Conservation (phyloP, 1,140 invertebrate genomes). For the Matsumurasca onukii region DNA sequence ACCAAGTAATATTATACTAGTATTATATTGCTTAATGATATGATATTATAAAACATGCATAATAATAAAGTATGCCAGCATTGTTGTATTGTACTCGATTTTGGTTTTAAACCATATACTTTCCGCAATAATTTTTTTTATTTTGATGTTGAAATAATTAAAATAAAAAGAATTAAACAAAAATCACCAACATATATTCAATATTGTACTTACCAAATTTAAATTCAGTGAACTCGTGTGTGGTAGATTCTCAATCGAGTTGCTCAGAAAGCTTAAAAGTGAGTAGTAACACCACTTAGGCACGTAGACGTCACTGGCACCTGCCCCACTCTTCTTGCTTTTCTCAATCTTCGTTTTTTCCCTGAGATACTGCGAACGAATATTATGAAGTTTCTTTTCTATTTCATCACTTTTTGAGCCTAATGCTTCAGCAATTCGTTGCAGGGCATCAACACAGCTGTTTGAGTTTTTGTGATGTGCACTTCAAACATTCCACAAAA, state of each 20-base stretch:
- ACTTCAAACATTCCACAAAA: too few relatives aligned
- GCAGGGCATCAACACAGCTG: too few relatives aligned
- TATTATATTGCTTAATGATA: slow-evolving; percentile 7
- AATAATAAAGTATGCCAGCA: slow-evolving; percentile 2
- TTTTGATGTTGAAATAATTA: slow-evolving; percentile 3
- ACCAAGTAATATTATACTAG: slow-evolving; percentile 6
- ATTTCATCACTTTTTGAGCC: too few relatives aligned
- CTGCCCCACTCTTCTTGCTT: slow-evolving; percentile 14
- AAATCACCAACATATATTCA: slow-evolving; percentile 3
- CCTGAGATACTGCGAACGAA: too few relatives aligned
- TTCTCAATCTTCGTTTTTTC: slow-evolving; percentile 12
- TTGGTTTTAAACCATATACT: slow-evolving; percentile 6
- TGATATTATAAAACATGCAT: slow-evolving; percentile 6
- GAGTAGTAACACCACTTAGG: slow-evolving; percentile 10
- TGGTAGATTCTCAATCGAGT: neutral
- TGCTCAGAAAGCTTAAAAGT: slow-evolving; percentile 1
- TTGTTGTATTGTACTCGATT: slow-evolving; percentile 6
- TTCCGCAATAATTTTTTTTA: slow-evolving; percentile 6
- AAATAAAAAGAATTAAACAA: slow-evolving; percentile 3
- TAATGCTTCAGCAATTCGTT: too few relatives aligned
- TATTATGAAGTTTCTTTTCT: too few relatives aligned
- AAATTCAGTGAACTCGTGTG: slow-evolving; percentile 2
- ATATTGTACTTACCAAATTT: slow-evolving; percentile 12
- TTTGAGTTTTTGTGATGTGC: too few relatives aligned
- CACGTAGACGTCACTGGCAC: slow-evolving; percentile 7